Evolutionary conservation across 2,797 vertebrate species (phyloP).

Genomic region (Tragopan temminckii): DNA sequence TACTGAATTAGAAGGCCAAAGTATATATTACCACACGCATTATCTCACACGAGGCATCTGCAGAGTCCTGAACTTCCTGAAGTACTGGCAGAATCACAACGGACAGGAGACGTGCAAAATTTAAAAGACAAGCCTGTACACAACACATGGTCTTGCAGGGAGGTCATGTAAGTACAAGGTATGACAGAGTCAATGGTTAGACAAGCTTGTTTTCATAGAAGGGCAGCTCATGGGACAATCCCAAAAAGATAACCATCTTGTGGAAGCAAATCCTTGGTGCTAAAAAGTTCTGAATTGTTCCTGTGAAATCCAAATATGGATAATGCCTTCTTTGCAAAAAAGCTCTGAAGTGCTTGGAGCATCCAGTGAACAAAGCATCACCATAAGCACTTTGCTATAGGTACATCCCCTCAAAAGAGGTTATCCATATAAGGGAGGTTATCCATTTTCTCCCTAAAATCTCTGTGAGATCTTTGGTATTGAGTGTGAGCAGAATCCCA

Average conservation of each 20-base stretch:
- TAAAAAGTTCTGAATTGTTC: neutral
- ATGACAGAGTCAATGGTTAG: neutral
- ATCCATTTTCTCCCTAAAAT: neutral
- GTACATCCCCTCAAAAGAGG: neutral
- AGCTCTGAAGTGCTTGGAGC: neutral
- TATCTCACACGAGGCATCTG: constrained; percentile 30
- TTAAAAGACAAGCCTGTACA: constrained; percentile 2
- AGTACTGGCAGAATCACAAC: constrained; percentile 27
- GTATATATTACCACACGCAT: neutral
- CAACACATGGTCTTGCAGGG: neutral
- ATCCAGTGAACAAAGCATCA: neutral
- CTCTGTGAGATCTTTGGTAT: neutral
- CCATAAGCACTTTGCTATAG: neutral
- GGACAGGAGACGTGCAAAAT: neutral
- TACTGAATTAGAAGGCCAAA: constrained; percentile 34
- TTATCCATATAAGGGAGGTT: neutral
- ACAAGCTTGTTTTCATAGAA: neutral
- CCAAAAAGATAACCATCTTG: neutral
- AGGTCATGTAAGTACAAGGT: neutral
- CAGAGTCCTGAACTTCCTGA: constrained; percentile 64
- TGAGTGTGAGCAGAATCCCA: neutral
- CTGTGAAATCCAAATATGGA: neutral
- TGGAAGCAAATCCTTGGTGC: neutral
- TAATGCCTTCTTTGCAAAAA: neutral
- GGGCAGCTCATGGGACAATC: neutral